Conservation (phyloP, 2,888 invertebrate species). For the Chydorus sphaericus region DNA sequence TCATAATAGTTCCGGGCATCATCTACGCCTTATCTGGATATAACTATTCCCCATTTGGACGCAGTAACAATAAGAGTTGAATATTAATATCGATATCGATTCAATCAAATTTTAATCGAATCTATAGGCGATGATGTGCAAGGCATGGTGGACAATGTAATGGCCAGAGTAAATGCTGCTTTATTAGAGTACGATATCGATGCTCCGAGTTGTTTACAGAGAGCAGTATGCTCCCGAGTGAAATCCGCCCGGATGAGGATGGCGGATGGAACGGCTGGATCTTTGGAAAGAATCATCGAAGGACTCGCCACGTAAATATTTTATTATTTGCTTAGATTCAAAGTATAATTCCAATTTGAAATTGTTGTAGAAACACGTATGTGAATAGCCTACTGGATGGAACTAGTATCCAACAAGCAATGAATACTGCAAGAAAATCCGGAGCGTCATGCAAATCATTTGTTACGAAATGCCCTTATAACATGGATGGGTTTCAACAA, state of each 20-base stretch:
- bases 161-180: constrained; percentile 19
- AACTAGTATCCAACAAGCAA: constrained; percentile 9
- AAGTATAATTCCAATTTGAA: neutral
- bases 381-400: constrained; percentile 10
- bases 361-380: constrained; percentile 3
- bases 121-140: constrained; percentile 5
- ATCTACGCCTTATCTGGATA: no score
- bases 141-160: constrained; percentile 6
- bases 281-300: constrained; percentile 17
- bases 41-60: no score
- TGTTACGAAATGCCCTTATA: constrained; percentile 2
- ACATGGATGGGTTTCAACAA: neutral
- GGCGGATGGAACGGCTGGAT: constrained; percentile 16
- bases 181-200: constrained; percentile 19
- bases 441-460: constrained; percentile 1
- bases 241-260: constrained; percentile 15
- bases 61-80: no score
- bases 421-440: constrained; percentile 5
- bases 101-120: no score
- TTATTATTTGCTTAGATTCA: no score
- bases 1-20: no score
- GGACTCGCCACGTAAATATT: constrained; percentile 19
- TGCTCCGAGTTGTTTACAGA: constrained; percentile 19
- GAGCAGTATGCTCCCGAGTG: constrained; percentile 19
- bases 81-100: no score